Base-by-base conservation (phyloP, 2,797 vertebrate species). In the Chloroceryle inda region DNA sequence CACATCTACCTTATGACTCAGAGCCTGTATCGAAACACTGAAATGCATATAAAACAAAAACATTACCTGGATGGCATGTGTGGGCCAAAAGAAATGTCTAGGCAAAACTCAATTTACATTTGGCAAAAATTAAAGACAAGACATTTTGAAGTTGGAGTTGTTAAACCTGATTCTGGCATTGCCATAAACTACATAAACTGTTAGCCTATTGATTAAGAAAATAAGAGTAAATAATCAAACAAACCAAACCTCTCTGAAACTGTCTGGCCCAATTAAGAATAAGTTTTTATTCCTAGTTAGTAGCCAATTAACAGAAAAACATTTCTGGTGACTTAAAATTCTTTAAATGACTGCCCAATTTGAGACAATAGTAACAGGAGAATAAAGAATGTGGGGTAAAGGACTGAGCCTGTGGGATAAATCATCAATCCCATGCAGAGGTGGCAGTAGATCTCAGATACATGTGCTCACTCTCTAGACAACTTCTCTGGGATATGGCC, bases 391-490 rank as follows among this genome's bases (percentile, higher is more conserved):
- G 3, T 24, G 2, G 10, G 19, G n/a, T 15, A 29, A 78, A 56
- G 20, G 49, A 61, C 6, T 15, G 2, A 1, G 0, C 40, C 45
- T 62, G 10, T 79, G 27, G 24, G 52, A 53, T 4, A 82, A 33
- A 47, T 68, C 5, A 6, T 6, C 20, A 56, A 35, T 10, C 7
- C 31, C 29, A 26, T 2, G 4, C 20, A 66, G 15, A 3, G 9
- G 1, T 17, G 6, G 7, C 50, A 56, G 37, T 6, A 29, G 3
- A 8, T 82, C n/a, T 59, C 8, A 38, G 13, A 37, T 13, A 13
- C 12, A 50, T 0, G 0, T 9, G 4, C 5, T 71, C 11, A 22
- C 8, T 13, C 29, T 29, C 23, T 33, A 45, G 11, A 50, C 11
- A 61, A 27, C n/a, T 29, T 58, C 21, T 24, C 18, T 76, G 59